Percentiles rank a stretch among this genome's conserved stretches.
Conservation (phyloP, 2,888 invertebrate genomes). For the Pantelozetes paolii region DNA sequence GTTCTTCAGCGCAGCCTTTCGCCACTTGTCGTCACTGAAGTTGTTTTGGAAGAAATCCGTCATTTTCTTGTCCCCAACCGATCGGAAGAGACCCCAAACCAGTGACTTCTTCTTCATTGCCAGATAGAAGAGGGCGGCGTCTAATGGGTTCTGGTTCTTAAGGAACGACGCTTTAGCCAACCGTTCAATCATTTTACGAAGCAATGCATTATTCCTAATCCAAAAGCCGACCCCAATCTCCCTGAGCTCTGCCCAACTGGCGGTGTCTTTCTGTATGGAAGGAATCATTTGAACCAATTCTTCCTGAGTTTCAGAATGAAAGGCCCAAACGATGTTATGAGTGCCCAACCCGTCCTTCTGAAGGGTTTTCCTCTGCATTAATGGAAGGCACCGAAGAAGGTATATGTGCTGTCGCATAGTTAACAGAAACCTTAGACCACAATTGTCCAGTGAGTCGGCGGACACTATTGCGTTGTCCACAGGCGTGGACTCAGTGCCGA, state of each 20-base stretch:
- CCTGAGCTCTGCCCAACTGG: slow-evolving; percentile 80
- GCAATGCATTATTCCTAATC: slow-evolving; percentile 75
- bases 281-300: slow-evolving; percentile 86
- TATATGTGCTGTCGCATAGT: slow-evolving; percentile 98
- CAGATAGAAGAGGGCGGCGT: slow-evolving; percentile 93
- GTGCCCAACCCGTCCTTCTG: slow-evolving; percentile 67
- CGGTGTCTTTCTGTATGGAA: slow-evolving; percentile 55
- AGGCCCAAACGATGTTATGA: slow-evolving; percentile 94
- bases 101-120: slow-evolving; percentile 97
- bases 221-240: slow-evolving; percentile 96
- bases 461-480: slow-evolving; percentile 16
- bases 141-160: slow-evolving; percentile 86
- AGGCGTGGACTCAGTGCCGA: slow-evolving; percentile 42
- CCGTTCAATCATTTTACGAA: slow-evolving; percentile 77
- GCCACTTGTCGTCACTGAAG: slow-evolving; percentile 87
- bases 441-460: slow-evolving; percentile 71
- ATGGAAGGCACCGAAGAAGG: slow-evolving; percentile 82
- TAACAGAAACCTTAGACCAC: slow-evolving; percentile 88
- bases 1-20: slow-evolving; percentile 95
- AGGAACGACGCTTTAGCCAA: slow-evolving; percentile 91
- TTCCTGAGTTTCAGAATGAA: slow-evolving; percentile 96
- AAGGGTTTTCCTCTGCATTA: slow-evolving; percentile 77
- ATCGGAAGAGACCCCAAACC: slow-evolving; percentile 90
- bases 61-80: slow-evolving; percentile 84
- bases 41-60: slow-evolving; percentile 91